Percentiles rank a stretch among this genome's conserved stretches.
These are phyloP conservation scores for Sturnus vulgaris DNA, from an alignment of 2,113 vertebrate genomes.

Conservation along the genomic window DNA sequence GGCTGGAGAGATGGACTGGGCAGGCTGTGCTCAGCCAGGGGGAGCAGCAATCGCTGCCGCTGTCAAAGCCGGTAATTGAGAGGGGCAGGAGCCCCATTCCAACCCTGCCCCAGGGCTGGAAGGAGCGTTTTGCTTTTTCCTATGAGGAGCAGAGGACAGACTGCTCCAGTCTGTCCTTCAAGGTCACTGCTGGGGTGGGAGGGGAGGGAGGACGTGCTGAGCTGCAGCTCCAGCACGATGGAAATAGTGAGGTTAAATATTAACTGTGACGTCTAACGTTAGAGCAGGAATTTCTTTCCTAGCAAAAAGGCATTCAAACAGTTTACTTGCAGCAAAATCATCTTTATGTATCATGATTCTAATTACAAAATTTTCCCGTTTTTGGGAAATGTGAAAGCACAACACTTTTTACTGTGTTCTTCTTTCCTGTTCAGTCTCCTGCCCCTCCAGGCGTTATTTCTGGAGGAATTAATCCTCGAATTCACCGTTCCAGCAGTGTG, in stretches of 20 bases:
- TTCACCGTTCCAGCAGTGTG: neutral
- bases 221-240: neutral
- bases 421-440: neutral
- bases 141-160: neutral
- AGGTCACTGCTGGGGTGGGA: rapidly evolving
- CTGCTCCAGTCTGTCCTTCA: neutral
- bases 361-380: rapidly evolving
- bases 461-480: neutral
- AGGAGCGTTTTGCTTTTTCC: neutral
- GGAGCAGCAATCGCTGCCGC: rapidly evolving
- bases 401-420: rapidly evolving
- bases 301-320: neutral
- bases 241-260: neutral
- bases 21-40: neutral
- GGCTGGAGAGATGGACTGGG: neutral
- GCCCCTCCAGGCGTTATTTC: neutral
- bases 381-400: rapidly evolving
- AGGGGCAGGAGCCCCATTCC: neutral
- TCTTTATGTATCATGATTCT: neutral
- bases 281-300: neutral
- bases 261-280: neutral
- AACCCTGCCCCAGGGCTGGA: neutral
- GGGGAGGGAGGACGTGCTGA: rapidly evolving
- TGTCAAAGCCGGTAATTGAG: neutral
- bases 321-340: neutral